Base-by-base conservation (phyloP, 2,113 vertebrate genomes). In the Astur gentilis region DNA sequence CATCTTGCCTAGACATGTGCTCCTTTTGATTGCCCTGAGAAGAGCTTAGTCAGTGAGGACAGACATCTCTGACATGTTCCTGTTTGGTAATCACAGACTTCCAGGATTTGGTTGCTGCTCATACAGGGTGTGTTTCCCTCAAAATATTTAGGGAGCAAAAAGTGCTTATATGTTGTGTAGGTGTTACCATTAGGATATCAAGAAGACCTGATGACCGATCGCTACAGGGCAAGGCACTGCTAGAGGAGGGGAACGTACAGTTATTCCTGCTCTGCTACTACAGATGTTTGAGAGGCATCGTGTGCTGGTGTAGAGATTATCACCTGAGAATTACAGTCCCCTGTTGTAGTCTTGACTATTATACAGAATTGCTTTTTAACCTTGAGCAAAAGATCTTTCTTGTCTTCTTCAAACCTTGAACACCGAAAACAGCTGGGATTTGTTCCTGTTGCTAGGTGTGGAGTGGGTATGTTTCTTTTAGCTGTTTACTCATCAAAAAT, bases 141-240 rank as follows among this genome's bases (percentile, higher is more conserved):
- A 36, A 91, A 96, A 79, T 83, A 95, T 89, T 96, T 92, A 94
- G 80, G 52, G 45, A 54, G 61, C 36, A 91, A 69, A n/a, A 49
- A 86, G 34, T 40, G 13, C 38, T 49, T 16, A 3, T 14, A 55
- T 38, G 18, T 77, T 18, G 45, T n/a, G 20, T 61, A 62, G 22
- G 5, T 66, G 38, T 47, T 92, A 16, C 26, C 7, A 21, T 52
- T 16, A 87, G 8, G 42, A 62, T 40, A 52, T 19, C 0, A 2
- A 78, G 25, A 49, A 66, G 16, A 36, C 12, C 38, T 34, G 13
- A 23, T 69, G 15, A 19, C 29, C 69, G 36, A n/a, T 16, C 13
- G 22, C 36, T 65, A 6, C 3, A 27, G 49, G 38, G 7, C 27
- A 87, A 60, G 49, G 13, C 9, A 25, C 9, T 38, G 32, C 4